phyloP scores from a whole-genome alignment of 1,140 invertebrate species.

The Scylla paramamosain region DNA sequence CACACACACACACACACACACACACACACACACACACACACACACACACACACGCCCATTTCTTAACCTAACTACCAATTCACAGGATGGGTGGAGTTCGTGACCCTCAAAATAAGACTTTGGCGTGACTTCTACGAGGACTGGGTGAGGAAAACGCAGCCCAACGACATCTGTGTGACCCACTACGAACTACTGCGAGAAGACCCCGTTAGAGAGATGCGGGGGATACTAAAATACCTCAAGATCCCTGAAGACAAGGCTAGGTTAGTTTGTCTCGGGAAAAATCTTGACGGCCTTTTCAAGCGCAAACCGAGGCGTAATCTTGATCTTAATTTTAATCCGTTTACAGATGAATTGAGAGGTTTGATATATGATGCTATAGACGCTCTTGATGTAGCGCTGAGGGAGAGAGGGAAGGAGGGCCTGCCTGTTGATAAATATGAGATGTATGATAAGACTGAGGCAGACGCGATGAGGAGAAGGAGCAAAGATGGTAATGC shows the following conservation, averaged over 20 bases:
- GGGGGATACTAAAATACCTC: constrained; percentile 60
- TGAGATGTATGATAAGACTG: constrained; percentile 63
- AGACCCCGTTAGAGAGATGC: constrained; percentile 64
- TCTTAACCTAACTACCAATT: background rate
- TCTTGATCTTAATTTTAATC: constrained; percentile 57
- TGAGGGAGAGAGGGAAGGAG: constrained; percentile 24
- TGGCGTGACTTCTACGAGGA: constrained; percentile 77
- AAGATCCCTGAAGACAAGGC: constrained; percentile 13
- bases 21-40: no score
- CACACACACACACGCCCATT: no score
- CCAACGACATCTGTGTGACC: constrained; percentile 60
- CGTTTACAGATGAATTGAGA: constrained; percentile 66
- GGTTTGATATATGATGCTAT: constrained; percentile 61
- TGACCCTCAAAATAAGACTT: constrained; percentile 68
- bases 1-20: no score
- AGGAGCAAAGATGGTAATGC: no score
- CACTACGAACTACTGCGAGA: constrained; percentile 73
- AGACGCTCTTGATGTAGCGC: constrained; percentile 34
- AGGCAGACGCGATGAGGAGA: constrained; percentile 38
- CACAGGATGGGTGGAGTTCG: constrained; percentile 77
- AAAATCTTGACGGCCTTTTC: constrained; percentile 71
- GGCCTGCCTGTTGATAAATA: constrained; percentile 56
- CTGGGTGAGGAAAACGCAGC: constrained; percentile 67
- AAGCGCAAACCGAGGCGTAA: constrained; percentile 67
- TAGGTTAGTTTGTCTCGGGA: constrained; percentile 65